Conservation (phyloP, 2,113 vertebrate genomes). For the Pongo pygmaeus region DNA sequence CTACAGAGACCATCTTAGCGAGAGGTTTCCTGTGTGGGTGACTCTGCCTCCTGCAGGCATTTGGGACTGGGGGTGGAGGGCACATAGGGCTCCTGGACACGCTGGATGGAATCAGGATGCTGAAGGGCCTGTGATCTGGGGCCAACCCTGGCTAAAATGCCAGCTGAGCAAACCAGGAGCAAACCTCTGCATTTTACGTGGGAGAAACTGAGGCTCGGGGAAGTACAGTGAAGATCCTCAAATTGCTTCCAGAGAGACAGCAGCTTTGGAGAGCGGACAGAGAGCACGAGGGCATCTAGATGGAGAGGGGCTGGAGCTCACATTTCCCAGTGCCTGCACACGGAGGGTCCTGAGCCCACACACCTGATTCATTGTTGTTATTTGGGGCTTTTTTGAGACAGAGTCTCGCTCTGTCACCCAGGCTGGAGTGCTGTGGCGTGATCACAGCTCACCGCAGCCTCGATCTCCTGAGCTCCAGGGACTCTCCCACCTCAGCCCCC, state of each 20-base stretch:
- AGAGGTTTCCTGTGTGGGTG: neutral
- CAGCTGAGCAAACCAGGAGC: too few relatives aligned
- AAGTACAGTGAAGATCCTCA: neutral
- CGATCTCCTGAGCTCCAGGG: too few relatives aligned
- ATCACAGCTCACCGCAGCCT: too few relatives aligned
- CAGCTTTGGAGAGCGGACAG: neutral
- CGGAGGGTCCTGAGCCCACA: too few relatives aligned
- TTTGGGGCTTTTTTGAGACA: too few relatives aligned
- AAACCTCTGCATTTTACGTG: neutral
- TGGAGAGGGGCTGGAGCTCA: too few relatives aligned
- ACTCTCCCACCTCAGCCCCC: too few relatives aligned
- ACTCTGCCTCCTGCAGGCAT: neutral
- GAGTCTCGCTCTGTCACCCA: too few relatives aligned
- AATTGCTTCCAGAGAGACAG: neutral
- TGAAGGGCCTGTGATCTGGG: neutral
- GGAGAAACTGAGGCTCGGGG: neutral
- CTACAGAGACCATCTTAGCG: fast-evolving
- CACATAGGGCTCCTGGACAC: too few relatives aligned
- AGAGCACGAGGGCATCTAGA: neutral
- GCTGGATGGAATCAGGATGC: neutral
- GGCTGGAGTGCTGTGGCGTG: too few relatives aligned
- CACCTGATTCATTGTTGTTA: too few relatives aligned
- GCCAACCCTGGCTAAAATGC: neutral
- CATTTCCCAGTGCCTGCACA: too few relatives aligned
- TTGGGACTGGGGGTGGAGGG: neutral